Base-by-base conservation (phyloP, 2,888 invertebrate species). In the Clostera curtula region DNA sequence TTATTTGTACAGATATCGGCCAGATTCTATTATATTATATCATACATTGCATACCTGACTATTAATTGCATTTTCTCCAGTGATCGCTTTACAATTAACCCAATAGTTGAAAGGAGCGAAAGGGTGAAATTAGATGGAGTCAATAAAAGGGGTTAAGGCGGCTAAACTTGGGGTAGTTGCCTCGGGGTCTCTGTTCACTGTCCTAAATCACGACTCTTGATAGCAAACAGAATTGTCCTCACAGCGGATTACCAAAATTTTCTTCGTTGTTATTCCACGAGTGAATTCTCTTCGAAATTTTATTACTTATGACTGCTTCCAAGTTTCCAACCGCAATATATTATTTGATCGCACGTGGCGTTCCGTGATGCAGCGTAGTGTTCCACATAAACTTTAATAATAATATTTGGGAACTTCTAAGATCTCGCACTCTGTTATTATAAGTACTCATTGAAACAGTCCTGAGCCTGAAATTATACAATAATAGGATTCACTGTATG, bases 141-240 rank as follows among this genome's bases (percentile, higher is more conserved):
- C 17, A 17, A 23, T 24, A 29, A 33, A 29, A n/a, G 9, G 30
- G 27, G 11, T 13, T 23, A 17, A 19, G 20, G 18, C 19, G 18
- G 15, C 16, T 19, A 15, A 29, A 29, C 29, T 28, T 29, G n/a
- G 9, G 3, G 6, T 13, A 29, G 20, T 29, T 33, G 8, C 17
- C 29, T n/a, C 17, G 11, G 7, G 26, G 17, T 9, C 12, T 25
- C 2, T 4, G 23, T 23, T 6, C 5, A 23, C 25, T 15, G 15
- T 11, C 16, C 29, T 14, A 20, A 26, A 29, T 15, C 15, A 29
- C 19, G 12, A 9, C 19, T 25, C 23, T 31, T 19, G 19, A 12
- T 26, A 18, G 14, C 12, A 26, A 19, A 22, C n/a, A 11, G 17
- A 6, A 25, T 29, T 25, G 22, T 23, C 8, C 18, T 10, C 23